A percentile compares a stretch with the other conserved stretches of the same genome.
These are phyloP conservation scores for Gastracanthus pulcherrimus DNA, from an alignment of 2,888 invertebrate genomes.

Conservation along the genomic window DNA sequence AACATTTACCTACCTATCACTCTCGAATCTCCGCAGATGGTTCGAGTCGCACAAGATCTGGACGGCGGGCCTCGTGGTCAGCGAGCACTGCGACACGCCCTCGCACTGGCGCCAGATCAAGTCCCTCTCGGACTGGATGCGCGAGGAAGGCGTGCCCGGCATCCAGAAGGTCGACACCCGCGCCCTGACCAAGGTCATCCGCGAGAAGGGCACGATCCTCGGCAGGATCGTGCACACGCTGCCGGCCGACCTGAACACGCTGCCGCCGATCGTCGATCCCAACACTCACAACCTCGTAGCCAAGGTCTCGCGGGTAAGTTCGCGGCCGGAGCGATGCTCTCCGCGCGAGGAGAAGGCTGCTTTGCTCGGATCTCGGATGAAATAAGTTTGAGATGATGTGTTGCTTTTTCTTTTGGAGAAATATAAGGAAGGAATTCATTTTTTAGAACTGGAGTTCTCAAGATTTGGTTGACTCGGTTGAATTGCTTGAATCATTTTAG, in stretches of 20 bases:
- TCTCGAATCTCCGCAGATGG: slow-evolving; percentile 83
- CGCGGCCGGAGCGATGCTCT: no score
- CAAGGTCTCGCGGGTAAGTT: slow-evolving; percentile 85
- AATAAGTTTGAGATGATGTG: no score
- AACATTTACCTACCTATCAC: no score
- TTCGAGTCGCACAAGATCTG: slow-evolving; percentile 96
- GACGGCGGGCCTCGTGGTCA: slow-evolving; percentile 94
- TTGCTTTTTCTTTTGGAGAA: no score
- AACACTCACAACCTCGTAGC: slow-evolving; percentile 92
- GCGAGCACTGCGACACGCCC: slow-evolving; percentile 90
- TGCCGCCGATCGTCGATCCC: slow-evolving; percentile 85
- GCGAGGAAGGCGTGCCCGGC: slow-evolving; percentile 88
- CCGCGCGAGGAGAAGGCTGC: no score
- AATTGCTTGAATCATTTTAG: no score
- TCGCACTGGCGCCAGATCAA: slow-evolving; percentile 93
- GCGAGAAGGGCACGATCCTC: slow-evolving; percentile 92
- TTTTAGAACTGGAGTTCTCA: no score
- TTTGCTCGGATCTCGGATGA: no score
- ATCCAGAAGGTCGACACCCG: slow-evolving; percentile 96
- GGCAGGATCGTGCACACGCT: slow-evolving; percentile 79
- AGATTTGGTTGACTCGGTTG: no score
- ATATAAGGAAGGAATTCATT: no score
- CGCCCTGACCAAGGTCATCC: slow-evolving; percentile 92
- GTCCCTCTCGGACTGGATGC: slow-evolving; percentile 92
- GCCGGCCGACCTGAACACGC: neutral